Evolutionary conservation across 2,888 invertebrate species (phyloP), one percentile per base, ranked within the genome.

Genomic region (Entomobrya proxima): DNA sequence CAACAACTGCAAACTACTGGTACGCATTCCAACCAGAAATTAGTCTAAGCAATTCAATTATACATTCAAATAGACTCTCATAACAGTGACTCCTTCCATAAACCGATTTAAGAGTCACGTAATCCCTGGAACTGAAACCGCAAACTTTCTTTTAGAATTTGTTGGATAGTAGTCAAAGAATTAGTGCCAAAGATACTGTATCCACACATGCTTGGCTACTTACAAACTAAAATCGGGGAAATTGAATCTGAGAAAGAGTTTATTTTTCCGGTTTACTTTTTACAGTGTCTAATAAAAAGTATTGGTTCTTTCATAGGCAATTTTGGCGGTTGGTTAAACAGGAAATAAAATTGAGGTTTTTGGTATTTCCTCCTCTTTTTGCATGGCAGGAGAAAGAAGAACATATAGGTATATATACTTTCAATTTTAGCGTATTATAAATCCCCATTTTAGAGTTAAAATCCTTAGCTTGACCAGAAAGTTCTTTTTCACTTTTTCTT

Each of bases 321-420:
- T 47, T 47, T 47, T 24, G 11, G 40, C 11, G 37, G 40, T 67
- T 67, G 21, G 72, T 72, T 30, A 44, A 72, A 47, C 72, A 44
- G 47, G 72, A 72, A 72, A 47, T 72, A 47, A 15, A 30, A 47
- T 72, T 72, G 44, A 72, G 72, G 47, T 72, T 72, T 72, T 47
- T 27, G 18, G 5, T 15, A 30, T 1, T 27, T 47, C 30, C n/a
- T 47, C 15, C 13, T 32, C n/a, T 47, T 47, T 47, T 72, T n/a
- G n/a, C n/a, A n/a, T n/a, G 27, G 27, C 27, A 44, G 9, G 27
- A 72, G 9, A 27, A 44, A 47, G n/a, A n/a, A n/a, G n/a, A n/a
- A n/a, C n/a, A n/a, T n/a, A n/a, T n/a, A n/a, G n/a, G n/a, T n/a
- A n/a, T n/a, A n/a, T n/a, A 27, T 72, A n/a, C 44, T 47, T 47